These are phyloP conservation scores for Enteromius fasciolatus DNA, from an alignment of 2,797 vertebrate genomes.

Conservation along the genomic window DNA sequence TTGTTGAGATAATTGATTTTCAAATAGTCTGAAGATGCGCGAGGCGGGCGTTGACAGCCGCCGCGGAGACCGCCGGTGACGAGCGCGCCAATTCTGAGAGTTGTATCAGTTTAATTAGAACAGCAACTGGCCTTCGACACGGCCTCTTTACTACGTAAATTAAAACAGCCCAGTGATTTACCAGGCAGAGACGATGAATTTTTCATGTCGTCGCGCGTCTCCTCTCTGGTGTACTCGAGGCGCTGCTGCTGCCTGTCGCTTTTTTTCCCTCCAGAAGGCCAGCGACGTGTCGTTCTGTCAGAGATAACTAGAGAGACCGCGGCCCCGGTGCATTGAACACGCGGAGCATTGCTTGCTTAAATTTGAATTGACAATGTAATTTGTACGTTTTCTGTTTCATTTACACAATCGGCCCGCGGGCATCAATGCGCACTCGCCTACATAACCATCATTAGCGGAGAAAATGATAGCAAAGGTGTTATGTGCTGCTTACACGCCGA, in stretches of 20 bases:
- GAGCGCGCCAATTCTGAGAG: conserved; percentile 70
- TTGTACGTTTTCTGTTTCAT: conserved; percentile 90
- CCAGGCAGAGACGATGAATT: conserved; percentile 80
- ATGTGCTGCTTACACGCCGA: conserved; percentile 47
- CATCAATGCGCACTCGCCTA: conserved; percentile 81
- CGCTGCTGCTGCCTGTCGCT: conserved; percentile 66
- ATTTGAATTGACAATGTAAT: conserved; percentile 91
- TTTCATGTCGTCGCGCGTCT: conserved; percentile 71
- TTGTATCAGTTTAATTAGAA: conserved; percentile 85
- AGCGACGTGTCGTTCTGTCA: conserved; percentile 85
- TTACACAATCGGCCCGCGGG: conserved; percentile 72
- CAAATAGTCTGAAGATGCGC: conserved; percentile 89
- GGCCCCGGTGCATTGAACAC: conserved; percentile 85
- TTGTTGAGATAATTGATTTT: conserved; percentile 97
- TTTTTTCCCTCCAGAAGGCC: conserved; percentile 69
- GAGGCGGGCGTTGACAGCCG: conserved; percentile 79
- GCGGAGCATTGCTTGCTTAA: conserved; percentile 87
- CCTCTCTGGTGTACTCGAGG: conserved; percentile 52
- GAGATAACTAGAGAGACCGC: conserved; percentile 87
- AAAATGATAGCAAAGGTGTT: conserved; percentile 46
- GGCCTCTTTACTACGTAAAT: conserved; percentile 80
- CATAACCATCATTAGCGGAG: conserved; percentile 51
- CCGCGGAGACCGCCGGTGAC: conserved; percentile 57
- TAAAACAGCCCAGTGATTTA: conserved; percentile 81
- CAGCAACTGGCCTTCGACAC: conserved; percentile 80